phyloP scores from a whole-genome alignment of 2,888 invertebrate genomes.

The Blastobasis adustella region DNA sequence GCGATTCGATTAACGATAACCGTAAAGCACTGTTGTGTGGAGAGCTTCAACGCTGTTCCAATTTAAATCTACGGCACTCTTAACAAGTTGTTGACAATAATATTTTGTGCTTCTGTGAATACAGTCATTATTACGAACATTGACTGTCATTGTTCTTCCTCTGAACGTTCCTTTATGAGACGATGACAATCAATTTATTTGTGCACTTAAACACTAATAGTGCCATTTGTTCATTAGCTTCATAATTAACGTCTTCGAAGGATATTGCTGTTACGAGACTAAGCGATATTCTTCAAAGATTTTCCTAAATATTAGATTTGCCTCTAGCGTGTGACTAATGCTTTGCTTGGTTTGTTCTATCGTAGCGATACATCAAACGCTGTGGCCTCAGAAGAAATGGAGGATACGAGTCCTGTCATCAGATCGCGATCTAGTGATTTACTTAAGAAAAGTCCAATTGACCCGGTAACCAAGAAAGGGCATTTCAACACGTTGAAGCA shows the following conservation, averaged over 20 bases:
- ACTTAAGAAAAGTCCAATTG: conserved; percentile 80
- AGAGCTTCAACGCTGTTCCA: conserved; percentile 45
- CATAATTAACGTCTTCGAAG: conserved; percentile 61
- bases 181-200: conserved; percentile 54
- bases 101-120: conserved; percentile 69
- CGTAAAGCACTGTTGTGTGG: conserved; percentile 60
- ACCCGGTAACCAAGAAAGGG: conserved; percentile 71
- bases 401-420: conserved; percentile 70
- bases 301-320: conserved; percentile 49
- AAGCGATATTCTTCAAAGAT: conserved; percentile 53
- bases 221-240: conserved; percentile 70
- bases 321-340: conserved; percentile 75
- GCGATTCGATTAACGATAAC: conserved; percentile 54
- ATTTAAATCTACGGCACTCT: conserved; percentile 58
- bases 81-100: conserved; percentile 60
- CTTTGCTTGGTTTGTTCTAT: conserved; percentile 75
- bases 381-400: conserved; percentile 68
- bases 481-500: conserved; percentile 89
- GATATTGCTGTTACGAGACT: conserved; percentile 60
- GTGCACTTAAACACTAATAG: conserved; percentile 71
- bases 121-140: conserved; percentile 51
- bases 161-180: conserved; percentile 26
- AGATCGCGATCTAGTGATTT: conserved; percentile 86
- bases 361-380: conserved; percentile 71
- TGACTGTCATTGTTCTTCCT: conserved; percentile 55